Conservation (phyloP, 2,113 vertebrate genomes). For the Meles meles region DNA sequence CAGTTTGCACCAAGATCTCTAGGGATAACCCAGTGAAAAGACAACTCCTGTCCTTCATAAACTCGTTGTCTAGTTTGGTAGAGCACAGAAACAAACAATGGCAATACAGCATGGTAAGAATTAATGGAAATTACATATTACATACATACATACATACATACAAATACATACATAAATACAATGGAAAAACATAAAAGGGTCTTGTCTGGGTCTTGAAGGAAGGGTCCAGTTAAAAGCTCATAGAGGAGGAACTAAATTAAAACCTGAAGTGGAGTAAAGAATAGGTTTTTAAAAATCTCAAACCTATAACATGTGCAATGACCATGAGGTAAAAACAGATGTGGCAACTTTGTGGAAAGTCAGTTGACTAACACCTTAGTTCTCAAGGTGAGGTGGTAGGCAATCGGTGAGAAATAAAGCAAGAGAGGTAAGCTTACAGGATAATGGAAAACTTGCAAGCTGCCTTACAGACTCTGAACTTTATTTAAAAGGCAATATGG, state of each 20-base stretch:
- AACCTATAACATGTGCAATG: neutral
- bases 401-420: neutral
- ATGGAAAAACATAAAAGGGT: neutral
- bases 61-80: neutral
- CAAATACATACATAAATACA: no score
- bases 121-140: no score
- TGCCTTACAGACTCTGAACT: slow-evolving; percentile 10
- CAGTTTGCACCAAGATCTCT: neutral
- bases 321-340: neutral
- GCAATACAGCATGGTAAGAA: neutral
- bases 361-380: neutral
- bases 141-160: no score
- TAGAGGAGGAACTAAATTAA: neutral
- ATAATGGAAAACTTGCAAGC: neutral
- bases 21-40: neutral
- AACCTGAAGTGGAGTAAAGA: neutral
- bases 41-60: neutral
- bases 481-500: neutral
- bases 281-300: neutral
- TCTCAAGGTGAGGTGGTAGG: neutral
- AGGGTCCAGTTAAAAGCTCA: neutral
- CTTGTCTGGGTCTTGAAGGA: neutral
- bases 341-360: neutral
- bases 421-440: neutral
- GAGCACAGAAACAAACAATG: neutral